phyloP scores from a whole-genome alignment of 2,113 vertebrate species.

The Pterocles gutturalis region DNA sequence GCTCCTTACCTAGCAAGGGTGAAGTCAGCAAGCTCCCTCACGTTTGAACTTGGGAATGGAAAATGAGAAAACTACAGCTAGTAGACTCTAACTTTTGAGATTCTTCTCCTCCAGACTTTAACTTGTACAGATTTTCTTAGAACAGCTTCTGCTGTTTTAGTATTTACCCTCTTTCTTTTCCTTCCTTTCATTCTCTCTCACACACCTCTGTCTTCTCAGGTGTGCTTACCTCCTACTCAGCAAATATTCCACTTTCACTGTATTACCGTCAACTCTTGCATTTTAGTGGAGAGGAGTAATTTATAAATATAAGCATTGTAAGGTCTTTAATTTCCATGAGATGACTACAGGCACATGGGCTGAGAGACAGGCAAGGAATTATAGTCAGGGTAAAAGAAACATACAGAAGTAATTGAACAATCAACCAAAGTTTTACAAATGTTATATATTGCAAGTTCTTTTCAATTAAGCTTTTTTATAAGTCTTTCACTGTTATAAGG shows the following conservation, averaged over 20 bases:
- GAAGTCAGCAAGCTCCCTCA: not conserved
- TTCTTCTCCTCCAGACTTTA: conserved; percentile 53
- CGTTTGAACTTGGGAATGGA: not conserved
- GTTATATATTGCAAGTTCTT: conserved; percentile 38
- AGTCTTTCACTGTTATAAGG: conserved; percentile 59
- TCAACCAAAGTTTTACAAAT: conserved; percentile 54
- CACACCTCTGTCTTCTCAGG: conserved; percentile 50
- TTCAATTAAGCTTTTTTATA: conserved; percentile 61
- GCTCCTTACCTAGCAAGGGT: not conserved
- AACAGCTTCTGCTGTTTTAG: not conserved
- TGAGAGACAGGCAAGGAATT: conserved; percentile 30
- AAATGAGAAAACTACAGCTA: not conserved
- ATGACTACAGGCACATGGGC: not conserved
- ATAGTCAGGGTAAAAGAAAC: conserved; percentile 48
- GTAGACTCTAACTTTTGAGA: not conserved
- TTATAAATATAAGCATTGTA: conserved; percentile 43
- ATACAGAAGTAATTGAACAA: conserved; percentile 61
- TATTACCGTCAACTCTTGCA: not conserved
- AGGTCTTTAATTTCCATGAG: conserved; percentile 18
- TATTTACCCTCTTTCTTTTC: not conserved
- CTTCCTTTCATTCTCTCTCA: not conserved
- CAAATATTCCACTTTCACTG: conserved; percentile 8
- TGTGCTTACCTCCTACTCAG: conserved; percentile 42
- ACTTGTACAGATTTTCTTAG: conserved; percentile 51
- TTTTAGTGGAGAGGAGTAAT: conserved; percentile 32